Percentiles rank a stretch among this genome's conserved stretches.
These are phyloP conservation scores for Halictus rubicundus DNA, from an alignment of 1,140 invertebrate genomes.

Conservation along the genomic window DNA sequence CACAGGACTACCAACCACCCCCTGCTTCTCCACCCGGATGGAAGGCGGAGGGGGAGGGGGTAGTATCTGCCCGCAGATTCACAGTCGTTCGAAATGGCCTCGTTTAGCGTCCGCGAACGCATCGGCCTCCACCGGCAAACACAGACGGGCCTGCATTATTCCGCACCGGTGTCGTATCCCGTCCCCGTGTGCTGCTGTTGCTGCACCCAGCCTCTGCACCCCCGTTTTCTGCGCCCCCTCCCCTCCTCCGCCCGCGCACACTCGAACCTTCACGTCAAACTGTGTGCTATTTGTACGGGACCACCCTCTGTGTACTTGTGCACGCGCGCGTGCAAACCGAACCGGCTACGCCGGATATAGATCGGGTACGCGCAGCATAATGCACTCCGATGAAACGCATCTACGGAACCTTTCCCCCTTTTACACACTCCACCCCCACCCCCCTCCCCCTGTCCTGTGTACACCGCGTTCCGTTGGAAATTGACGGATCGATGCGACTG, in stretches of 20 bases:
- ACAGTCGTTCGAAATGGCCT: constrained; percentile 27
- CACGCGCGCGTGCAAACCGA: constrained; percentile 28
- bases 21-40: too few relatives aligned
- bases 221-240: too few relatives aligned
- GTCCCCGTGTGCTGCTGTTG: background rate
- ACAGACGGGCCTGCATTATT: constrained; percentile 50
- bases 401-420: constrained; percentile 11
- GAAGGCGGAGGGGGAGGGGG: too few relatives aligned
- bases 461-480: too few relatives aligned
- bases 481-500: too few relatives aligned
- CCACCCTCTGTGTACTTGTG: constrained; percentile 33
- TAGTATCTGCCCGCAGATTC: background rate
- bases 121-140: constrained; percentile 19
- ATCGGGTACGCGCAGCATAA: constrained; percentile 24
- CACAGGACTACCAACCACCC: too few relatives aligned
- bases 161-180: constrained; percentile 19
- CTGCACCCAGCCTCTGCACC: background rate
- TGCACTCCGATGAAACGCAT: constrained; percentile 18
- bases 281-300: constrained; percentile 22
- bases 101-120: constrained; percentile 19
- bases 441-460: too few relatives aligned
- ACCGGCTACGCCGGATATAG: constrained; percentile 24
- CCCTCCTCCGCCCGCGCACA: background rate
- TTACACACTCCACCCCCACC: background rate
- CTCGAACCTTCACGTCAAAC: constrained; percentile 38